Percentiles rank a stretch among this genome's conserved stretches.
phyloP scores from a whole-genome alignment of 2,888 invertebrate genomes.

The Dugesia japonica region DNA sequence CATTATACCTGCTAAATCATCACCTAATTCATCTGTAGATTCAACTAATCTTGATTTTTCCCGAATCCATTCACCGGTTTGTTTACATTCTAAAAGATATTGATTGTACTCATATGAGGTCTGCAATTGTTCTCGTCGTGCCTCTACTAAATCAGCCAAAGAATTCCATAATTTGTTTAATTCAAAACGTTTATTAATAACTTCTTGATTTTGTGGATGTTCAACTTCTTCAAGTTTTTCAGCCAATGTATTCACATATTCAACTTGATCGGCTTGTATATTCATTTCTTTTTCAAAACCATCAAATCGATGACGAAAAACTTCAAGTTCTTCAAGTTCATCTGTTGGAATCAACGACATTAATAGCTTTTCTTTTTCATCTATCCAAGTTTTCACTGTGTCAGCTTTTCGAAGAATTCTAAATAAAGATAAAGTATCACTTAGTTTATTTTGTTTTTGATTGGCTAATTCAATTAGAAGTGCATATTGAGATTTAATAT shows the following conservation, averaged over 20 bases:
- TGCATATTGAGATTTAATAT: conserved; percentile 78
- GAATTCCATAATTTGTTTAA: conserved; percentile 48
- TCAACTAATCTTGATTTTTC: conserved; percentile 88
- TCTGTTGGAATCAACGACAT: conserved; percentile 81
- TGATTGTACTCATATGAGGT: conserved; percentile 87
- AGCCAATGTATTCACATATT: conserved; percentile 28
- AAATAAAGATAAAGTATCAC: conserved; percentile 88
- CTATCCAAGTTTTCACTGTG: conserved; percentile 88
- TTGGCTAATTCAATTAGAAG: conserved; percentile 84
- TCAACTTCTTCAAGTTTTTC: conserved; percentile 54
- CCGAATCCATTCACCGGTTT: conserved; percentile 85
- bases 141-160: conserved; percentile 76
- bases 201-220: conserved; percentile 82
- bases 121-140: conserved; percentile 76
- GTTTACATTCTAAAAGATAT: conserved; percentile 90
- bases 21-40: conserved; percentile 79
- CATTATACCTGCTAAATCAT: conserved; percentile 75
- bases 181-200: conserved; percentile 67
- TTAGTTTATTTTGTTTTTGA: conserved; percentile 75
- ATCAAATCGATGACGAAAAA: conserved; percentile 97
- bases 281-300: conserved; percentile 88
- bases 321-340: conserved; percentile 97
- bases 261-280: conserved; percentile 44
- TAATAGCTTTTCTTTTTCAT: conserved; percentile 86
- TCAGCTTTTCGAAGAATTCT: conserved; percentile 82